These are phyloP conservation scores for Nettapus auritus DNA, from an alignment of 2,113 vertebrate genomes.

Conservation along the genomic window DNA sequence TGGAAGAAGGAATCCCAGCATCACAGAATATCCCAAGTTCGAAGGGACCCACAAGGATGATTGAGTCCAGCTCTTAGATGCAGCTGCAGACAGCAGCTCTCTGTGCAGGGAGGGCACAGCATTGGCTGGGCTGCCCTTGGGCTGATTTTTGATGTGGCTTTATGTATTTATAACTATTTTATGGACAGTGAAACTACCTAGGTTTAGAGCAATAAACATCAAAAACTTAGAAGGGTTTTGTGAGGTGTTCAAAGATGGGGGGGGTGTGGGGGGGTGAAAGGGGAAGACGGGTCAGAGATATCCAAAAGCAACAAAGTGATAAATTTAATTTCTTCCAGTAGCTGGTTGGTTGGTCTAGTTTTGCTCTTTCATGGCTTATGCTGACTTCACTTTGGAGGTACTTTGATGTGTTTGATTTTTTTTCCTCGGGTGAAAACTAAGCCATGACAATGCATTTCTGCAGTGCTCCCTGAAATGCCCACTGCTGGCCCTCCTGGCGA, in stretches of 20 bases:
- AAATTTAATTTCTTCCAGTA: background rate
- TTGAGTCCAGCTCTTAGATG: background rate
- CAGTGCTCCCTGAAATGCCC: background rate
- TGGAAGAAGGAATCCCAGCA: background rate
- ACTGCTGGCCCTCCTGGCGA: background rate
- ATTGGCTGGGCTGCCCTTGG: background rate
- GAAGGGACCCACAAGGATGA: too few relatives aligned
- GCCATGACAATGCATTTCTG: background rate
- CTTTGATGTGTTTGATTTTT: accelerated
- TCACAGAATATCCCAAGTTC: too few relatives aligned
- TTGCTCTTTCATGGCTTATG: background rate
- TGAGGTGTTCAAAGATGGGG: background rate
- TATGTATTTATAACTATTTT: background rate
- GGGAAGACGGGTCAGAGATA: accelerated
- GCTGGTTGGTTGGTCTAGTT: background rate
- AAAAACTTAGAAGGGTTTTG: background rate
- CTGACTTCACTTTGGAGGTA: background rate
- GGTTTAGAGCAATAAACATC: background rate
- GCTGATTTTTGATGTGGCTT: background rate
- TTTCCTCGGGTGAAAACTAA: background rate
- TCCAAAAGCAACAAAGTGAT: background rate
- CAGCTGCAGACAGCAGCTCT: background rate
- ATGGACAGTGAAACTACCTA: background rate
- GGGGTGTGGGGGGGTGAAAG: too few relatives aligned
- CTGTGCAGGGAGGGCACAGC: accelerated